Percentiles rank a stretch among this genome's conserved stretches.
These are phyloP conservation scores for Ischnus inquisitorius DNA, from an alignment of 2,888 invertebrate species.

Conservation along the genomic window DNA sequence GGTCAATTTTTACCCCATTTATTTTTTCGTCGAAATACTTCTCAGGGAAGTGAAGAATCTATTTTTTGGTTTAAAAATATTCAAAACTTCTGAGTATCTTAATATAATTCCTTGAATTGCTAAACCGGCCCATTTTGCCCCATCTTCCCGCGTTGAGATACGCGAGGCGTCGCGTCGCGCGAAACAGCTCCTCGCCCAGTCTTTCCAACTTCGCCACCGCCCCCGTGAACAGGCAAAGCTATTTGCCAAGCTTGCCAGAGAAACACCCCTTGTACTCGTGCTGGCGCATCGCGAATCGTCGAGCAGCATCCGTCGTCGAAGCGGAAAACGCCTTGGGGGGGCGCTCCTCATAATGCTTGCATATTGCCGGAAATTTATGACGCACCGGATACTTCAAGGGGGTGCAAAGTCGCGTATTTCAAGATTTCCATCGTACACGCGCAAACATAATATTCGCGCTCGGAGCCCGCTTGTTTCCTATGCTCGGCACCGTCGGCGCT, in stretches of 20 bases:
- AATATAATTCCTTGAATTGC: no score
- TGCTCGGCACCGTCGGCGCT: neutral
- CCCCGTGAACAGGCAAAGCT: constrained; percentile 47
- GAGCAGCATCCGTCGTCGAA: constrained; percentile 62
- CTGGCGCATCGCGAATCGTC: constrained; percentile 34
- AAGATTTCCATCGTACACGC: constrained; percentile 58
- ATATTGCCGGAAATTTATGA: constrained; percentile 73
- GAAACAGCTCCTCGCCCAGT: constrained; percentile 38
- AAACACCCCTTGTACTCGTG: constrained; percentile 22
- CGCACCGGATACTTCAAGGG: constrained; percentile 64
- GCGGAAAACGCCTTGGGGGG: constrained; percentile 59
- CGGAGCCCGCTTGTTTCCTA: constrained; percentile 7
- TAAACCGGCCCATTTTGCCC: no score
- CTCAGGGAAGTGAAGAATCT: no score
- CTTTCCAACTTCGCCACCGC: constrained; percentile 11
- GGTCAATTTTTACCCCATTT: no score
- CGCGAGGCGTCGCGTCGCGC: constrained; percentile 36
- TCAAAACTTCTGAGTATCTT: no score
- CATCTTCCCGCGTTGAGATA: no score
- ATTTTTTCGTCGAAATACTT: no score
- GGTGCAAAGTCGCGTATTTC: constrained; percentile 64
- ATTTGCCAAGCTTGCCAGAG: constrained; percentile 66
- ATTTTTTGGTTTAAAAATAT: no score
- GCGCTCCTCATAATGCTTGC: constrained; percentile 68
- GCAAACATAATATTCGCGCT: neutral